Evolutionary conservation across 1,140 invertebrate genomes (phyloP), one percentile per base, ranked within the genome.

Genomic region (Aphaenogaster ashmeadi): DNA sequence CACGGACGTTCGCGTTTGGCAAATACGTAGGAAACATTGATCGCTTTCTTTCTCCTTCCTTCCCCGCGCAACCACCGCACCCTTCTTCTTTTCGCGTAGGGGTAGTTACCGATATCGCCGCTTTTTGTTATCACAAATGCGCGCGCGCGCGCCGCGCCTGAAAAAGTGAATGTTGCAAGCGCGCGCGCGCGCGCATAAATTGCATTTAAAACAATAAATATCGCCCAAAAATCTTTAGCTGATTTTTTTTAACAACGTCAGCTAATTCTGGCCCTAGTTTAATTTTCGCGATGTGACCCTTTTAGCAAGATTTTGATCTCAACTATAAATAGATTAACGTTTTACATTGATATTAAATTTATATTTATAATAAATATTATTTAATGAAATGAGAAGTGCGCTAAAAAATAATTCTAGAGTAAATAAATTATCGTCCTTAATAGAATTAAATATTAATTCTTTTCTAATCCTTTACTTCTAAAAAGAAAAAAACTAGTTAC

Each of bases 21-120:
- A 92, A 84, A 91, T 92, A 89, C 74, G 80, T 93, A 93, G 92
- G 89, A 93, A 93, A 93, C 78, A 92, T 91, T 58, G 56, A 88
- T 91, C 86, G 89, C 75, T 84, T 80, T 80, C 71, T 75, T 80
- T 80, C 75, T 91, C 80, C 67, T 88, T 88, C 72, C 87, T 80
- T 86, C 72, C 64, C 77, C 80, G 21, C 47, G 33, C 47, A 6
- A 81, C 6, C n/a, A 6, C 36, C 13, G 15, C 69, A 36, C 7
- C 13, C 15, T 81, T 54, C 15, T 41, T 62, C 41, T 79, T 86
- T 52, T 58, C 41, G n/a, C 58, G 18, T 36, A 50, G 13, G 38
- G 69, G n/a, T 52, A 88, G 36, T 79, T 72, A 84, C 50, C 72
- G 52, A 78, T 84, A 90, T 79, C 75, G 81, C 72, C 56, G 56